Conservation (phyloP, 1,140 invertebrate genomes). For the Drosophila neocordata region DNA sequence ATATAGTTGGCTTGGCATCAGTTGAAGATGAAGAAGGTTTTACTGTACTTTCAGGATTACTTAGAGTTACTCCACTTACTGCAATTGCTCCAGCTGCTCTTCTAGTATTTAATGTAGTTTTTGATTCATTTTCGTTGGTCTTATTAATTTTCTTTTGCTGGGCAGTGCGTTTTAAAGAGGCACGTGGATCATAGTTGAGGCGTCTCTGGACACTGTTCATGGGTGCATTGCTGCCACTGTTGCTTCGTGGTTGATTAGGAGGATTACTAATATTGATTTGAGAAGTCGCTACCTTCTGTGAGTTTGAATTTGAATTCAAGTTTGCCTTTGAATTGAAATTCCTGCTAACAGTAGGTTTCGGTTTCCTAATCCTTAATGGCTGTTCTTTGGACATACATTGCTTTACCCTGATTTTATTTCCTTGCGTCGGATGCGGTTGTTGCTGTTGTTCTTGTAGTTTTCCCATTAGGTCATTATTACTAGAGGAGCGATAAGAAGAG, state of each 20-base stretch:
- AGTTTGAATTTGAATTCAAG: not conserved
- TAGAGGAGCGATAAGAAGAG: not conserved
- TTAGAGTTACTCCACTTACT: too few species aligned
- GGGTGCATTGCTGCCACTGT: not conserved
- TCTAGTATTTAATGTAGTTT: not conserved
- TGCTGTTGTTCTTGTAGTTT: not conserved
- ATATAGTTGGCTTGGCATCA: not conserved
- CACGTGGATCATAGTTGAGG: conserved; percentile 45
- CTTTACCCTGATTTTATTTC: not conserved
- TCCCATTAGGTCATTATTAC: not conserved
- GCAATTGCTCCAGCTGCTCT: too few species aligned
- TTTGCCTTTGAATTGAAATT: not conserved
- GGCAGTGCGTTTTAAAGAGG: conserved; percentile 28
- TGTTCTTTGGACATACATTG: conserved; percentile 1
- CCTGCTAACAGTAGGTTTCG: not conserved
- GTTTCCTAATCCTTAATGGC: not conserved
- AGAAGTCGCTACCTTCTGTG: not conserved
- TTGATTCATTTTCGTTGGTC: not conserved
- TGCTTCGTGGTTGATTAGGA: conserved; percentile 33
- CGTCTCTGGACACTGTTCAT: conserved; percentile 39
- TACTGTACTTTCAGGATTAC: too few species aligned
- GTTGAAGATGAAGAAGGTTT: not conserved
- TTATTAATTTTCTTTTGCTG: not conserved
- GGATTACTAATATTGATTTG: conserved; percentile 6
- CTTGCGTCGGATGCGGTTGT: not conserved